Base-by-base conservation (phyloP, 2,888 invertebrate genomes). In the Sinohyriopsis cumingii region DNA sequence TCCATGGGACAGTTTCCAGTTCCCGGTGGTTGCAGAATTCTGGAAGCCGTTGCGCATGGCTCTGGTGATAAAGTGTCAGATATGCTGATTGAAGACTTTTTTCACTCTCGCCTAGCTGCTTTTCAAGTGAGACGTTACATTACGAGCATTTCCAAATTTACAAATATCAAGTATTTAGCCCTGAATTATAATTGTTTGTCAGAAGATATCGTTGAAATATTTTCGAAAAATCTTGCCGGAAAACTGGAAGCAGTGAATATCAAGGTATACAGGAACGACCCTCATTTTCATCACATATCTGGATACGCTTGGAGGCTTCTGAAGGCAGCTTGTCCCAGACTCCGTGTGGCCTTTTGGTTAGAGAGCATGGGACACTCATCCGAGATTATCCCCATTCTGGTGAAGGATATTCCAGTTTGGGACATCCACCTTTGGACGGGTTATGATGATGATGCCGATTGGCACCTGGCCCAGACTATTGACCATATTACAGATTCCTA, bases 371-470 rank as follows among this genome's bases (percentile, higher is more conserved):
- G 82, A 0, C 53, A 65, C 19, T 72, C 79, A 53, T 63, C 72
- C 33, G 82, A 83, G 60, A 81, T 83, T 1, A 63, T 71, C 3
- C 80, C 82, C 0, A 77, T 86, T 15, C 72, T 85, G 20, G 78
- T 77, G 22, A 79, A 72, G n/a, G 83, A 83, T 28, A 79, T 82
- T 3, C 85, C 85, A 4, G 69, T 86, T 18, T 75, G 73, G 22
- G 82, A 81, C 54, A 62, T 86, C n/a, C 83, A 86, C 63, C 79
- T 86, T 5, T 85, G 86, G 86, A 82, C 83, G 12, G 86, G 86
- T 25, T 84, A 84, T 66, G 82, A 83, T 53, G 83, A 83, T 57
- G 83, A 84, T 24, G 63, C 75, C 5, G 79, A 85, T 25, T 85
- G 84, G 84, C 72, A 79, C 55, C 76, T 86, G 12, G 64, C 69